Evolutionary conservation across 2,888 invertebrate species (phyloP), one percentile per base, ranked within the genome.

Genomic region (Malachius bipustulatus): DNA sequence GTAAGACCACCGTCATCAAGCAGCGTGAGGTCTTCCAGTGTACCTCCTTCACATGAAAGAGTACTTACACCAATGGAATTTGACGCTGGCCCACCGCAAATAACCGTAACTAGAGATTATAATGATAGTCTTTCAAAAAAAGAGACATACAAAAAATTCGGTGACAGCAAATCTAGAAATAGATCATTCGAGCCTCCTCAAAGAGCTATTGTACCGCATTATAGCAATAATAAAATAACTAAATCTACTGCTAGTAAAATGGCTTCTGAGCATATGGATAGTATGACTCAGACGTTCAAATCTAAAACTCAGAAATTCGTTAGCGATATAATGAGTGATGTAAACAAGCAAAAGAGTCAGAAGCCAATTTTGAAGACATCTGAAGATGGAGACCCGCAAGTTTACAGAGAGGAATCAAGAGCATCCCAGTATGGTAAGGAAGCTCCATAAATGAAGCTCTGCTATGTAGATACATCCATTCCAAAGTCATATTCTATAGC

Each of bases 381-480:
- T 49, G 43, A 64, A 52, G 55, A 69, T 54, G 51, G 62, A 45
- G 71, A 68, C 45, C 75, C 77, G n/a, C 77, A 78, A 52, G 74
- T 75, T 9, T 80, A 77, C 55, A 65, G 77, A 41, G 78, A 80
- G 55, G 78, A 80, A 50, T 68, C 73, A n/a, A 68, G 78, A 50
- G 67, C 75, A 27, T 70, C 77, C 29, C 75, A 78, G 63, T 76
- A 76, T 55, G 80, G 80, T 80, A 67, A 74, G 71, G 64, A 12
- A 6, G 6, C n/a, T n/a, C n/a, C n/a, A n/a, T n/a, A n/a, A n/a
- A n/a, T n/a, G n/a, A n/a, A n/a, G n/a, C n/a, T n/a, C n/a, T n/a
- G n/a, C n/a, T n/a, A n/a, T n/a, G n/a, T n/a, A n/a, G n/a, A n/a
- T n/a, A n/a, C n/a, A n/a, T n/a, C n/a, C n/a, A n/a, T n/a, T n/a